Percentiles rank a stretch among this genome's conserved stretches.
These are phyloP conservation scores for Rhinichthys klamathensis DNA, from an alignment of 2,113 vertebrate species.

Conservation along the genomic window DNA sequence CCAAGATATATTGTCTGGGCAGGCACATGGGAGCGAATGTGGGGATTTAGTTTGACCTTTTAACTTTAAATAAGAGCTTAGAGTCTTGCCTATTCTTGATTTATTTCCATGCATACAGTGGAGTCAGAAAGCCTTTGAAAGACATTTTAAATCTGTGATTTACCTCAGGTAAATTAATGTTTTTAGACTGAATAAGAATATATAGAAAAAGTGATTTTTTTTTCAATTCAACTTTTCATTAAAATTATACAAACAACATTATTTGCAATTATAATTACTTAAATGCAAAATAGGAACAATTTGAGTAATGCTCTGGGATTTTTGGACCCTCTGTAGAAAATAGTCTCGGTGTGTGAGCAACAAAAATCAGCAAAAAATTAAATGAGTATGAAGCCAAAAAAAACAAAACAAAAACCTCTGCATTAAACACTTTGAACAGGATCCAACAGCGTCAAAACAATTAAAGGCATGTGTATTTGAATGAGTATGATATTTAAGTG, in stretches of 20 bases:
- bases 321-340: neutral
- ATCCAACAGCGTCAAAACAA: neutral
- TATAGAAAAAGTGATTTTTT: neutral
- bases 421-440: neutral
- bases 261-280: neutral
- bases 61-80: neutral
- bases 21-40: neutral
- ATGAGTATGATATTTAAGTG: neutral
- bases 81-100: slow-evolving; percentile 12
- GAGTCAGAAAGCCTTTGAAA: neutral
- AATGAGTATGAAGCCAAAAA: neutral
- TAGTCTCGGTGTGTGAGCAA: neutral
- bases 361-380: too few species aligned
- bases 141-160: neutral
- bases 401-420: neutral
- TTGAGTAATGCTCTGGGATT: neutral
- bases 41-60: slow-evolving; percentile 15
- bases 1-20: neutral
- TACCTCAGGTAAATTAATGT: neutral
- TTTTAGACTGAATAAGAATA: neutral
- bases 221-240: neutral
- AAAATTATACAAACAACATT: neutral
- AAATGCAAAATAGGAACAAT: neutral
- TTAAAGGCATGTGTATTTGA: neutral
- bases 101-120: neutral